These are phyloP conservation scores for Perizoma flavofasciatum DNA, from an alignment of 2,888 invertebrate species.

Conservation along the genomic window DNA sequence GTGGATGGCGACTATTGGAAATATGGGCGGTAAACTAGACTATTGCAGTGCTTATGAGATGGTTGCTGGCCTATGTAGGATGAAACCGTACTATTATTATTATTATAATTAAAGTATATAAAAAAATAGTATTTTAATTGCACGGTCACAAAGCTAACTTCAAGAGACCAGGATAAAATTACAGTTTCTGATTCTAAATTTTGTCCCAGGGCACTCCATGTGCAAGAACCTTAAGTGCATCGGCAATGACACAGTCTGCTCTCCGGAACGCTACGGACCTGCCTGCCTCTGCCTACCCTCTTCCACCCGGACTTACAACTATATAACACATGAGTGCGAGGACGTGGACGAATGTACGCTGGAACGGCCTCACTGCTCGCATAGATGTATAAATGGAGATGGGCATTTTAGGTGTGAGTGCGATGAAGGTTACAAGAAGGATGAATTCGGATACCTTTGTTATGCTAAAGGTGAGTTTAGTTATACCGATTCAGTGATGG, in stretches of 20 bases:
- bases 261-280: conserved; percentile 58
- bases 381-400: conserved; percentile 84
- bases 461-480: conserved; percentile 58
- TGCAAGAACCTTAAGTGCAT: conserved; percentile 59
- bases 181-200: no score
- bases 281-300: conserved; percentile 81
- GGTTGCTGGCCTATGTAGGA: no score
- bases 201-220: conserved; percentile 63
- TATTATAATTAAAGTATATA: no score
- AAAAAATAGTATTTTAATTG: no score
- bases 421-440: conserved; percentile 66
- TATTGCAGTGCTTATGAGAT: no score
- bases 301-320: conserved; percentile 64
- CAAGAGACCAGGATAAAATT: no score
- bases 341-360: conserved; percentile 87
- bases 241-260: conserved; percentile 49
- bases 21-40: no score
- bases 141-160: no score
- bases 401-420: conserved; percentile 87
- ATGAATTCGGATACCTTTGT: conserved; percentile 54
- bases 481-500: not conserved
- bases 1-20: no score
- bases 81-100: no score
- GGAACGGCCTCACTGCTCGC: conserved; percentile 87
- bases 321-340: conserved; percentile 62